A percentile compares a stretch with the other conserved stretches of the same genome.
Conservation (phyloP, 2,888 invertebrate species). For the Polymixis flavicincta region DNA sequence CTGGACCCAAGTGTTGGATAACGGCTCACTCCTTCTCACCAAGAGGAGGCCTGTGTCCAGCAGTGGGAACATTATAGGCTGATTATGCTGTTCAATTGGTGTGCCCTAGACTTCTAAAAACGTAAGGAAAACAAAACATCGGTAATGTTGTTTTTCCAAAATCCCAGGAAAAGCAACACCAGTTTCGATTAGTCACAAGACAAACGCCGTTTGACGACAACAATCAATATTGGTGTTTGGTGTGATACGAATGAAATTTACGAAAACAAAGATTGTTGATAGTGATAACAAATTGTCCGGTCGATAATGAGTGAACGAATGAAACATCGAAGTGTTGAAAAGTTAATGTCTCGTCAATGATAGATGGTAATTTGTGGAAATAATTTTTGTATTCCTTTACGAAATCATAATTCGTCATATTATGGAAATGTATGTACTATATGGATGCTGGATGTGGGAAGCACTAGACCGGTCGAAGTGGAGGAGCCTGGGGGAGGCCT, state of each 20-base stretch:
- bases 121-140: no score
- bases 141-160: not conserved
- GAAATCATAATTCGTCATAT: not conserved
- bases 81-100: no score
- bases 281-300: slow-evolving; percentile 34
- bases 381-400: slow-evolving; percentile 13
- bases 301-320: slow-evolving; percentile 39
- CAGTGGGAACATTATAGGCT: no score
- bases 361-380: slow-evolving; percentile 28
- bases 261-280: slow-evolving; percentile 32
- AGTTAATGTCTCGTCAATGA: slow-evolving; percentile 38
- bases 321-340: slow-evolving; percentile 10
- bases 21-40: no score
- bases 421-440: slow-evolving; percentile 1
- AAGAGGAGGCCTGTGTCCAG: no score
- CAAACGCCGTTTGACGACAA: slow-evolving; percentile 13
- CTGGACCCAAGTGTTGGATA: no score
- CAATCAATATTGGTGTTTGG: slow-evolving; percentile 12
- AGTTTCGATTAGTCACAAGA: slow-evolving; percentile 12
- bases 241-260: slow-evolving; percentile 7
- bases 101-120: no score
- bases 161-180: not conserved
- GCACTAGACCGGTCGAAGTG: no score
- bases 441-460: no score
- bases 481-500: no score